Percentiles rank a stretch among this genome's conserved stretches.
Conservation (phyloP, 2,113 vertebrate genomes). For the Orthonyx spaldingii region DNA sequence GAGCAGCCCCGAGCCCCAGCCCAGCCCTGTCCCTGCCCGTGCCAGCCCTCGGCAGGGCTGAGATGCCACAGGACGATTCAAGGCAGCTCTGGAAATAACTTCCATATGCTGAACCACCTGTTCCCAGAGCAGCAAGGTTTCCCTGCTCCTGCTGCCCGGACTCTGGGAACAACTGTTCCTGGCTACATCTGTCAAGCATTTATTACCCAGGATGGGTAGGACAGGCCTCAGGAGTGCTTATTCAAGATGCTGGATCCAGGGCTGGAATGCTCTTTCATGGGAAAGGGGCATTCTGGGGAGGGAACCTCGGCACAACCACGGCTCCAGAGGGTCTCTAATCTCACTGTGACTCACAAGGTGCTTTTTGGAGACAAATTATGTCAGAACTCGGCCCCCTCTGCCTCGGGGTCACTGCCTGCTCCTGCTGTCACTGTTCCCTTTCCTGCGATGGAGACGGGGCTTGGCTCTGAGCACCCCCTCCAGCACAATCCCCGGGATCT, state of each 20-base stretch:
- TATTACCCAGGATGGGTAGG: not conserved
- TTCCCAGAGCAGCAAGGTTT: not conserved
- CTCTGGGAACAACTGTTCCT: conserved; percentile 20
- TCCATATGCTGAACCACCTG: conserved; percentile 49
- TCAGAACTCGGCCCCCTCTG: not conserved
- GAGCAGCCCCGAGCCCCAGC: not conserved
- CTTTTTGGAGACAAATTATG: not conserved
- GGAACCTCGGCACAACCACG: fast-evolving
- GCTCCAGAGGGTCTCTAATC: not conserved
- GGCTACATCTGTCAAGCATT: conserved; percentile 9
- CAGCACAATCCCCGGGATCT: not conserved
- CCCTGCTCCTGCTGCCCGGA: not conserved
- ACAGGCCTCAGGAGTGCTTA: not conserved
- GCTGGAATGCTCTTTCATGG: not conserved
- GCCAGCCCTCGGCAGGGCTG: not conserved
- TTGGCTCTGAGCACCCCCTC: not conserved
- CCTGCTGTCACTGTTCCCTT: fast-evolving
- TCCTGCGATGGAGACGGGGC: too few species aligned
- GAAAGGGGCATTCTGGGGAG: not conserved
- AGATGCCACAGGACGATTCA: not conserved
- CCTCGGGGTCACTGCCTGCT: fast-evolving
- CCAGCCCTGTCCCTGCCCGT: fast-evolving
- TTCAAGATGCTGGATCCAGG: not conserved
- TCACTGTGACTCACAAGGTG: not conserved
- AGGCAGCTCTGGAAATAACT: conserved; percentile 55